A percentile compares a stretch with the other conserved stretches of the same genome.
These are phyloP conservation scores for Helarctos malayanus DNA, from an alignment of 2,797 vertebrate genomes.

Conservation along the genomic window DNA sequence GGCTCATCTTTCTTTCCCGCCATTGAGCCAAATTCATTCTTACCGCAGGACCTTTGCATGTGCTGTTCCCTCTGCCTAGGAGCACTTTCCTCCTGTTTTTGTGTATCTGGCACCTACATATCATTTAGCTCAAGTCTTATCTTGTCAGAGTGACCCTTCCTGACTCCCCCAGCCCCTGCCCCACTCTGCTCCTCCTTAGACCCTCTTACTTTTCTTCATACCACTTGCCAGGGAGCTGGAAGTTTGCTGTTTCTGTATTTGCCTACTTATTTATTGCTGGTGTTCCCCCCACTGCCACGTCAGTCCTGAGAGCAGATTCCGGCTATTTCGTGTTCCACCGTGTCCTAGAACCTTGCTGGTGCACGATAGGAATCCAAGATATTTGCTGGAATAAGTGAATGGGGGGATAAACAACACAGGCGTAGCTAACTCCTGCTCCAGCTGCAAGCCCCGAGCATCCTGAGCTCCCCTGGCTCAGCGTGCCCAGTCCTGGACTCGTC, in stretches of 20 bases:
- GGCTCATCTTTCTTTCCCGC: not conserved
- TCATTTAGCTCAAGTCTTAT: not conserved
- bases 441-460: too few relatives aligned
- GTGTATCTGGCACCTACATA: not conserved
- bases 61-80: not conserved
- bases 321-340: not conserved
- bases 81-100: not conserved
- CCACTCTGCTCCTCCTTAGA: not conserved
- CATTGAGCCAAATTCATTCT: too few relatives aligned
- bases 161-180: not conserved
- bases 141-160: not conserved
- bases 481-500: accelerated
- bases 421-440: not conserved
- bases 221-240: not conserved
- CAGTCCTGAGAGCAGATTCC: not conserved
- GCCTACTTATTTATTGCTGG: not conserved
- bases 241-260: not conserved
- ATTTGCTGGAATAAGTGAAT: not conserved
- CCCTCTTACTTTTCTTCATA: not conserved
- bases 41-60: not conserved
- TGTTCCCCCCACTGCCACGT: not conserved
- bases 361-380: not conserved
- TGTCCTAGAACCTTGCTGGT: not conserved
- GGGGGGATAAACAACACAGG: not conserved
- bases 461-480: not conserved